Conservation (phyloP, 2,888 invertebrate species). For the Entomobrya multifasciata region DNA sequence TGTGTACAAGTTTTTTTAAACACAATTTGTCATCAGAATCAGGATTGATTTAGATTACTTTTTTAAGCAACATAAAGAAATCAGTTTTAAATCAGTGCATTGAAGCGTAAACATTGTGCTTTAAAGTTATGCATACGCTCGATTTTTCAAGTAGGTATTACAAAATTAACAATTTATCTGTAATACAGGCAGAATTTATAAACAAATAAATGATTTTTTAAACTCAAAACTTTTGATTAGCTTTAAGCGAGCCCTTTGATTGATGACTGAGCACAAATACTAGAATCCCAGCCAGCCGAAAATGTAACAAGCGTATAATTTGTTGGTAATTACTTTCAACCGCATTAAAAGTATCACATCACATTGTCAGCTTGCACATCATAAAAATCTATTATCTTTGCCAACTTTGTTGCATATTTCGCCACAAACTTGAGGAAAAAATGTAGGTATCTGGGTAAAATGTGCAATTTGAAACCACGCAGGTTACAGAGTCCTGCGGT, state of each 20-base stretch:
- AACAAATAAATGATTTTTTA: not conserved
- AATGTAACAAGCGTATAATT: not conserved
- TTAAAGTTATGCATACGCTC: no score
- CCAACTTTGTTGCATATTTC: conserved; percentile 25
- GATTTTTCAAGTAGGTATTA: no score
- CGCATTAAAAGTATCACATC: not conserved
- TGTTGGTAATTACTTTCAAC: not conserved
- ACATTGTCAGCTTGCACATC: conserved; percentile 22
- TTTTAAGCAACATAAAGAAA: not conserved
- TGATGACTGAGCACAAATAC: not conserved
- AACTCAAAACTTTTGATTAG: not conserved
- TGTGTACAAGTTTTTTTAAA: no score
- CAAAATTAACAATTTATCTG: not conserved
- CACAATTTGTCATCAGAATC: conserved; percentile 13
- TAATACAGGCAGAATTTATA: no score
- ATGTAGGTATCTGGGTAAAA: conserved; percentile 62
- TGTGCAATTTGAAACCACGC: conserved; percentile 60
- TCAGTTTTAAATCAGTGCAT: not conserved
- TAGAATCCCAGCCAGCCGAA: no score
- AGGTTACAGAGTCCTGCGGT: conserved; percentile 39
- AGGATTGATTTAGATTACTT: not conserved
- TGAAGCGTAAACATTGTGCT: not conserved
- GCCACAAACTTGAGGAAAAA: conserved; percentile 18
- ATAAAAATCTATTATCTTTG: not conserved
- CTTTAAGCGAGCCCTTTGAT: no score